phyloP scores from a whole-genome alignment of 2,113 vertebrate genomes.

The Melanocharis versteri region DNA sequence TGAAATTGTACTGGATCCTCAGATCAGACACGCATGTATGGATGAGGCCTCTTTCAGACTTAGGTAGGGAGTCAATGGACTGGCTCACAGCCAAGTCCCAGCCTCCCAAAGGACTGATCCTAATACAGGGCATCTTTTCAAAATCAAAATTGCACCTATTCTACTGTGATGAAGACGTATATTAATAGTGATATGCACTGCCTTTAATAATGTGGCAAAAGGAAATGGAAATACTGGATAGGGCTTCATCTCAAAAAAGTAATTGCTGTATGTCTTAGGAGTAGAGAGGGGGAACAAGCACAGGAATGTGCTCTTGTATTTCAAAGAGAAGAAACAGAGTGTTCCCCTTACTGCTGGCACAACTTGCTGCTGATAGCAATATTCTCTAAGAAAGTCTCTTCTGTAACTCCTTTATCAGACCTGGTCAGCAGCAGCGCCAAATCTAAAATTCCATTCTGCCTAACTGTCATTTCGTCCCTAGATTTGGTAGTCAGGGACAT shows the following conservation, averaged over 20 bases:
- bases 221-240: background rate
- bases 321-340: background rate
- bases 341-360: background rate
- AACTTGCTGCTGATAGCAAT: background rate
- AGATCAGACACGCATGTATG: fast-evolving
- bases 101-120: background rate
- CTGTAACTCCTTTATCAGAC: background rate
- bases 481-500: background rate
- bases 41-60: background rate
- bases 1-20: background rate
- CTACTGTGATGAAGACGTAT: background rate
- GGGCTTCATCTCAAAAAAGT: background rate
- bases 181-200: background rate
- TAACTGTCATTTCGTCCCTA: background rate
- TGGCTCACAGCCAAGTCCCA: background rate
- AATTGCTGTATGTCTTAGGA: fast-evolving
- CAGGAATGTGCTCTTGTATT: background rate
- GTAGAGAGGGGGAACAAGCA: background rate
- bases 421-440: background rate
- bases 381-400: background rate
- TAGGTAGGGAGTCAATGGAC: background rate
- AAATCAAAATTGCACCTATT: background rate
- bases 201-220: background rate
- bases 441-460: background rate
- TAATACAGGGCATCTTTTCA: background rate